phyloP scores from a whole-genome alignment of 2,797 vertebrate genomes.

The Coracias cyanogaster region DNA sequence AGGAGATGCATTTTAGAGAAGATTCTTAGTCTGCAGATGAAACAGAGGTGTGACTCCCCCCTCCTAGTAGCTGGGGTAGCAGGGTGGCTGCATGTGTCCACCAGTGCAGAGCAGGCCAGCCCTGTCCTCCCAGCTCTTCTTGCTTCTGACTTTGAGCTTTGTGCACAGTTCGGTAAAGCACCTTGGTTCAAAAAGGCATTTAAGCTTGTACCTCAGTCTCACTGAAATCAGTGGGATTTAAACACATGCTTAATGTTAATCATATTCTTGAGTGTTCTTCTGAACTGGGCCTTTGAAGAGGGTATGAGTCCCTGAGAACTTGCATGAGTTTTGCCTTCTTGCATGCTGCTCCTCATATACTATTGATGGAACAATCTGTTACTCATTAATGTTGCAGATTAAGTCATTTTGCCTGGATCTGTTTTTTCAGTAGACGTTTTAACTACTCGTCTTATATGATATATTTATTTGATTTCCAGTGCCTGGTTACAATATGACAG shows the following conservation, averaged over 20 bases:
- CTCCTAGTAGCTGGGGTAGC: not conserved
- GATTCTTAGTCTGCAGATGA: not conserved
- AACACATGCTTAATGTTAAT: not conserved
- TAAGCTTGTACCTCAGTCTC: not conserved
- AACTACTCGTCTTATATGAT: constrained; percentile 37
- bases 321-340: constrained; percentile 2
- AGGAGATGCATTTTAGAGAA: not conserved
- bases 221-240: not conserved
- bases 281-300: not conserved
- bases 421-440: constrained; percentile 32
- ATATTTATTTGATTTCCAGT: constrained; percentile 60
- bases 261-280: not conserved
- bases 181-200: not conserved
- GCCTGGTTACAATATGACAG: constrained; percentile 59
- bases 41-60: not conserved
- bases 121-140: not conserved
- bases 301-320: not conserved
- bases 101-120: not conserved
- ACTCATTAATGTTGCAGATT: constrained; percentile 50
- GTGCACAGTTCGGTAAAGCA: not conserved
- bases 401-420: constrained; percentile 48
- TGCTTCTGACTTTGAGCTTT: not conserved
- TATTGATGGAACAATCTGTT: constrained; percentile 61
- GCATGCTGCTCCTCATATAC: not conserved
- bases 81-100: not conserved